phyloP scores from a whole-genome alignment of 2,888 invertebrate genomes.

The Eucriotettix oculatus region DNA sequence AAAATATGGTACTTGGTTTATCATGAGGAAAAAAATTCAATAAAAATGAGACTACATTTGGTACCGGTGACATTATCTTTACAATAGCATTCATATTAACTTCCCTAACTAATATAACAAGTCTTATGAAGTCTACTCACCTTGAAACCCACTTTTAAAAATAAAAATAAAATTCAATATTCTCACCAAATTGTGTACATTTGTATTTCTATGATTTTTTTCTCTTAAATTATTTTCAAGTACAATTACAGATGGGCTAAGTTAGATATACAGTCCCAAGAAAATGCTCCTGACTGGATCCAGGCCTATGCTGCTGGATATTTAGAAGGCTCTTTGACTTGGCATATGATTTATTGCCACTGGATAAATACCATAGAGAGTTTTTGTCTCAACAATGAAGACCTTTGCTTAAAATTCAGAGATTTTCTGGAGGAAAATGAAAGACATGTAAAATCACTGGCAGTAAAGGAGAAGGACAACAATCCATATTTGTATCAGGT shows the following conservation, averaged over 20 bases:
- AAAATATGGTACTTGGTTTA: too few relatives aligned
- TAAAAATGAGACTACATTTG: too few relatives aligned
- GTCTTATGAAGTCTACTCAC: background rate
- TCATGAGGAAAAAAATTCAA: too few relatives aligned
- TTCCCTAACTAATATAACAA: too few relatives aligned
- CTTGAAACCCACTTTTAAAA: background rate
- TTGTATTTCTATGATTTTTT: background rate
- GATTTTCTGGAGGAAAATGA: slow-evolving; percentile 46
- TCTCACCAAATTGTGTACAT: background rate
- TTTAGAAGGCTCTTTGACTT: slow-evolving; percentile 66
- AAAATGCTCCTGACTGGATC: slow-evolving; percentile 52
- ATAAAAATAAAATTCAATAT: too few relatives aligned
- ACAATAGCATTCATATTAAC: too few relatives aligned
- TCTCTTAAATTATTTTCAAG: background rate
- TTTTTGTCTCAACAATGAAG: slow-evolving; percentile 33
- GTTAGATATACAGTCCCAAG: slow-evolving; percentile 62
- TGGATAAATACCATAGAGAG: slow-evolving; percentile 51
- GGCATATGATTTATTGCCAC: slow-evolving; percentile 62
- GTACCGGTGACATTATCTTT: too few relatives aligned
- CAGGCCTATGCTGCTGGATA: slow-evolving; percentile 79
- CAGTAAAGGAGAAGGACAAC: slow-evolving; percentile 26
- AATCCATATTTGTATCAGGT: slow-evolving; percentile 77
- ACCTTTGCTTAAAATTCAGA: slow-evolving; percentile 47
- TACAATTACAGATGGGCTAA: slow-evolving; percentile 51
- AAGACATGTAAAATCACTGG: slow-evolving; percentile 40